Conservation (phyloP, 1,140 invertebrate species). For the Penaeus vannamei region DNA sequence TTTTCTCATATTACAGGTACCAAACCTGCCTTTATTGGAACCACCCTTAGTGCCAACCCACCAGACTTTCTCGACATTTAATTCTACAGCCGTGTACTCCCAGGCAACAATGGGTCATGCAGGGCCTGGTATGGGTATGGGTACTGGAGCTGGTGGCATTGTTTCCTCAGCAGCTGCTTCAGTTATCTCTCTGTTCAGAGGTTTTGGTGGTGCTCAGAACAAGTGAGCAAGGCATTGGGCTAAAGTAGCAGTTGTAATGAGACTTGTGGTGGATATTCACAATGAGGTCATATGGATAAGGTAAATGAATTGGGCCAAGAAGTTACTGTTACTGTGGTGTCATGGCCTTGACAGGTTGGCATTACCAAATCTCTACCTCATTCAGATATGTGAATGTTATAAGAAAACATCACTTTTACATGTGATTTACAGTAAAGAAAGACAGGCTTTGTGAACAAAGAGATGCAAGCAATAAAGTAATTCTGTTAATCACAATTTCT, state of each 20-base stretch:
- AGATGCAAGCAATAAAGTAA: no score
- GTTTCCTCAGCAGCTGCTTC: slow-evolving; percentile 54
- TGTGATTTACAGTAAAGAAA: no score
- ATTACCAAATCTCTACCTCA: no score
- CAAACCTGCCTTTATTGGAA: slow-evolving; percentile 37
- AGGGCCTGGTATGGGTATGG: slow-evolving; percentile 27
- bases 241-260: background rate
- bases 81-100: slow-evolving; percentile 46
- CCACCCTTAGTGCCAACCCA: slow-evolving; percentile 34
- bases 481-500: no score
- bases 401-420: no score
- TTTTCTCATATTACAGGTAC: background rate
- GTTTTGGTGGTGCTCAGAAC: slow-evolving; percentile 43
- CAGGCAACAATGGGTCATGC: slow-evolving; percentile 39
- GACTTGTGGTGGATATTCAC: background rate
- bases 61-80: slow-evolving; percentile 30
- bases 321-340: no score
- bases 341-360: no score
- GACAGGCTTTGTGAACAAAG: no score
- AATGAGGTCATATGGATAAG: background rate
- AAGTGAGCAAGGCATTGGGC: background rate
- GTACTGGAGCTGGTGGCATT: slow-evolving; percentile 40
- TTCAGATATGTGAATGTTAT: no score
- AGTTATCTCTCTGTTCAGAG: slow-evolving; percentile 48
- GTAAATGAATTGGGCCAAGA: no score